A percentile compares a stretch with the other conserved stretches of the same genome.
Conservation (phyloP, 2,113 vertebrate species). For the Sylvicapra grimmia region DNA sequence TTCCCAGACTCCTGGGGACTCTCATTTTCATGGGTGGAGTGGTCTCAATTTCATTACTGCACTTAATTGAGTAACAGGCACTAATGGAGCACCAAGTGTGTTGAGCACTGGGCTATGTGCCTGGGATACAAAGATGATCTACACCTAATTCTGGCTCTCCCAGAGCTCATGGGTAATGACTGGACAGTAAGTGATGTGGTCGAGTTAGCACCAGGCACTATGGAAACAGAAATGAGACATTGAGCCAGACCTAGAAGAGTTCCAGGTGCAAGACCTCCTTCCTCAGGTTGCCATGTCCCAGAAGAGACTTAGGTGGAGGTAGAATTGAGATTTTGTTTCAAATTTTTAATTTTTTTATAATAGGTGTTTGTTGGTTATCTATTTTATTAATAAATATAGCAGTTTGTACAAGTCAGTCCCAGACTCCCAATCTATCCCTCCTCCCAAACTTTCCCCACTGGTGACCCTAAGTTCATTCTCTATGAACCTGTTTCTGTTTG, state of each 20-base stretch:
- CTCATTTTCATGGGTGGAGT: not conserved
- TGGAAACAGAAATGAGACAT: not conserved
- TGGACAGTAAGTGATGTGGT: accelerated
- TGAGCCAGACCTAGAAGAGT: not conserved
- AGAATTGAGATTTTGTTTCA: not conserved
- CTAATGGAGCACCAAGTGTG: not conserved
- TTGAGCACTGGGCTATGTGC: not conserved
- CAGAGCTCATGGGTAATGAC: not conserved
- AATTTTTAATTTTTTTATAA: not conserved
- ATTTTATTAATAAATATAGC: not conserved
- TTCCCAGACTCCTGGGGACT: not conserved
- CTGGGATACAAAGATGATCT: not conserved
- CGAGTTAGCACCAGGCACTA: accelerated
- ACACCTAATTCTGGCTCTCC: not conserved
- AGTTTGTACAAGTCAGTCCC: not conserved
- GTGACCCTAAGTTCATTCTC: not conserved
- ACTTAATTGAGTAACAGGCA: not conserved
- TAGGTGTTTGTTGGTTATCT: not conserved
- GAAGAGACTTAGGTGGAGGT: not conserved
- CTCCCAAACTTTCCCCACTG: not conserved
- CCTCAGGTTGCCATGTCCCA: not conserved
- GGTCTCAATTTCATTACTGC: not conserved
- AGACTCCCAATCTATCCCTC: not conserved
- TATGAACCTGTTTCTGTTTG: not conserved
- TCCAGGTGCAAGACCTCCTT: not conserved